Evolutionary conservation across 1,140 invertebrate genomes (phyloP).

Genomic region (Drosophila kohkoa): DNA sequence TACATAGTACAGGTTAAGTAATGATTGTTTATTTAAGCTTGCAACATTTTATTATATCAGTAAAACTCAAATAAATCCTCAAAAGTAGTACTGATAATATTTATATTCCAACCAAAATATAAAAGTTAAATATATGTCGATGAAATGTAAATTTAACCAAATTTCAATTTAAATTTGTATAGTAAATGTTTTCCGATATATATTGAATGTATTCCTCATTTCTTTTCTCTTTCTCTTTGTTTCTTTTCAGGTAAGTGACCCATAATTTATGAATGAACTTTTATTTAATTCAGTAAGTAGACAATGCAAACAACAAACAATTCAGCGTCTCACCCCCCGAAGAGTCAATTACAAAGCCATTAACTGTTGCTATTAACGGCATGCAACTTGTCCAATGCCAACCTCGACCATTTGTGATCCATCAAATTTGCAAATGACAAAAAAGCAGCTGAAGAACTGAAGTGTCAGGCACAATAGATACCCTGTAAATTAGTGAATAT

Average conservation of each 20-base stretch:
- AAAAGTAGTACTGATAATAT: no score
- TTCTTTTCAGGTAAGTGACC: conserved; percentile 46
- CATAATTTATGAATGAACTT: conserved; percentile 29
- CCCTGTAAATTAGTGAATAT: neutral
- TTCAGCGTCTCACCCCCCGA: conserved; percentile 7
- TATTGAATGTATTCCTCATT: neutral
- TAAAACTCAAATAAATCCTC: no score
- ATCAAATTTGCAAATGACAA: conserved; percentile 60
- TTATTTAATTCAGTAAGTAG: conserved; percentile 47
- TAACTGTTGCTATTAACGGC: conserved; percentile 45
- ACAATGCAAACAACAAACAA: conserved; percentile 43
- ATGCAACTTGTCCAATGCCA: conserved; percentile 44
- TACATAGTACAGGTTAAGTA: no score
- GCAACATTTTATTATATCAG: no score
- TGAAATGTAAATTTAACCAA: no score
- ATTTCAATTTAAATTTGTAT: no score
- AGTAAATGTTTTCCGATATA: no score
- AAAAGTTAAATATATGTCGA: no score
- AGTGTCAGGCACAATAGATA: neutral
- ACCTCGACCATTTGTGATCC: conserved; percentile 53
- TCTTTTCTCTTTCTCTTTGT: neutral
- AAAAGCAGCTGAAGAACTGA: neutral
- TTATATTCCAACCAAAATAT: no score
- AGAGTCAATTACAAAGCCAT: conserved; percentile 64
- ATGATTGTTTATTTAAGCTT: no score